Evolutionary conservation across 2,797 vertebrate genomes (phyloP).

Genomic region (Gambelia wislizenii): DNA sequence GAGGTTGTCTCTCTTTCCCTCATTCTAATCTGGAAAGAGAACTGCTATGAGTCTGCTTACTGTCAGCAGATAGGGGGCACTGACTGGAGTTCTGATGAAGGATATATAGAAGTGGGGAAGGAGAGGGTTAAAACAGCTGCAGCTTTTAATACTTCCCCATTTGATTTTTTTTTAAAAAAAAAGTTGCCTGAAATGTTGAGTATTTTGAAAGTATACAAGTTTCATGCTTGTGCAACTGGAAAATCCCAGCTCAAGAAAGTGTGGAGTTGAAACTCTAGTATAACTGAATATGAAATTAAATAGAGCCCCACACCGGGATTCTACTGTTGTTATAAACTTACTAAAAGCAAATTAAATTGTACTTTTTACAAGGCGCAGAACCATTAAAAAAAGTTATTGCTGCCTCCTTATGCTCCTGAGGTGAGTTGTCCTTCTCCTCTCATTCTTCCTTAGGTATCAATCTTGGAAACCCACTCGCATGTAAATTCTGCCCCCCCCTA

Average conservation of each 20-base stretch:
- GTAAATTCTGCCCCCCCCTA: conserved; percentile 57
- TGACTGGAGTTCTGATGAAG: not conserved
- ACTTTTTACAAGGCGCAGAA: conserved; percentile 39
- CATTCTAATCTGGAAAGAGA: conserved; percentile 51
- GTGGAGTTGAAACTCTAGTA: conserved; percentile 17
- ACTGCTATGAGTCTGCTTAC: conserved; percentile 34
- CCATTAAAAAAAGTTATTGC: conserved; percentile 40
- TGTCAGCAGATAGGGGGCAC: conserved; percentile 32
- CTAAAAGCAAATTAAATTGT: conserved; percentile 53
- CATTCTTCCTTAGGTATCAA: conserved; percentile 53
- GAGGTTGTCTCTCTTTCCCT: conserved; percentile 29
- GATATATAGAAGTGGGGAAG: not conserved
- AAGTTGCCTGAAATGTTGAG: not conserved
- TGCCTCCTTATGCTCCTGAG: conserved; percentile 51
- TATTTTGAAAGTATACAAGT: conserved; percentile 22
- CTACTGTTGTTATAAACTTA: conserved; percentile 46
- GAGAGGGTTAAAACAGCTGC: conserved; percentile 45
- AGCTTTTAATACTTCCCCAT: conserved; percentile 18
- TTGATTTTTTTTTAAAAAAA: not conserved
- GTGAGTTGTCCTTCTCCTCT: conserved; percentile 37
- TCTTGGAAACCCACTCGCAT: conserved; percentile 53
- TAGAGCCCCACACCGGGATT: conserved; percentile 8
- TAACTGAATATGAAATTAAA: conserved; percentile 57
- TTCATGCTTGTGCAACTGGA: conserved; percentile 35
- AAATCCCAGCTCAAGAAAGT: conserved; percentile 48